These are phyloP conservation scores for Indicator indicator DNA, from an alignment of 2,113 vertebrate species.

Conservation along the genomic window DNA sequence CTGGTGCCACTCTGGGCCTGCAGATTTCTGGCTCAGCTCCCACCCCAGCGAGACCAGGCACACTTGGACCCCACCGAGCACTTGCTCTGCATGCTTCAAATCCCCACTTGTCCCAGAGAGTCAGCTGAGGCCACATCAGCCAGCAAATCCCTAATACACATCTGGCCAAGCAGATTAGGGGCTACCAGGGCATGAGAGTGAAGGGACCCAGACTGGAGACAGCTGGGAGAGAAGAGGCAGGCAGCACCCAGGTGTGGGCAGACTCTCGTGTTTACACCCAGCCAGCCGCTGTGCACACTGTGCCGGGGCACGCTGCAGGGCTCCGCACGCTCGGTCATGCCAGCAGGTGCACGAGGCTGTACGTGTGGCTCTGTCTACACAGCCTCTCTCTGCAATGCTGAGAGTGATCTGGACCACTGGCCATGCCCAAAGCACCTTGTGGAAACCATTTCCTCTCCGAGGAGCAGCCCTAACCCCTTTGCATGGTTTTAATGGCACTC, in stretches of 20 bases:
- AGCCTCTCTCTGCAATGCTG: not conserved
- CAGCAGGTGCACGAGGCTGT: rapidly evolving
- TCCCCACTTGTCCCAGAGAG: not conserved
- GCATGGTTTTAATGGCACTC: not conserved
- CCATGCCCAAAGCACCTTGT: not conserved
- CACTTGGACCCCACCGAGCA: rapidly evolving
- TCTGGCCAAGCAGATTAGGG: not conserved
- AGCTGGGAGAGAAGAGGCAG: not conserved
- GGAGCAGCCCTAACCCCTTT: not conserved
- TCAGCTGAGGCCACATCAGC: not conserved
- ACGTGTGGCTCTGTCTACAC: not conserved
- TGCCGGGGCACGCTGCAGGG: rapidly evolving
- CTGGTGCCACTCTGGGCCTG: not conserved
- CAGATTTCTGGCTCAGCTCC: not conserved
- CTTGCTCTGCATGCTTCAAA: not conserved
- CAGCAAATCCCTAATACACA: conserved; percentile 38
- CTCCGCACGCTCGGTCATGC: not conserved
- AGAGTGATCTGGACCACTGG: not conserved
- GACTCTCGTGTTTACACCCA: not conserved
- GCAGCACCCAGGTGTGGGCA: not conserved
- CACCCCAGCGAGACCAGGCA: rapidly evolving
- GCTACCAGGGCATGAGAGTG: rapidly evolving
- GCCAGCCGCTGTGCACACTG: rapidly evolving
- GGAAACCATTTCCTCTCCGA: rapidly evolving
- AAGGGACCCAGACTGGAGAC: not conserved